Percentiles rank a stretch among this genome's conserved stretches.
Evolutionary conservation across 2,113 vertebrate genomes (phyloP).

Genomic region (Microcebus jonahi): DNA sequence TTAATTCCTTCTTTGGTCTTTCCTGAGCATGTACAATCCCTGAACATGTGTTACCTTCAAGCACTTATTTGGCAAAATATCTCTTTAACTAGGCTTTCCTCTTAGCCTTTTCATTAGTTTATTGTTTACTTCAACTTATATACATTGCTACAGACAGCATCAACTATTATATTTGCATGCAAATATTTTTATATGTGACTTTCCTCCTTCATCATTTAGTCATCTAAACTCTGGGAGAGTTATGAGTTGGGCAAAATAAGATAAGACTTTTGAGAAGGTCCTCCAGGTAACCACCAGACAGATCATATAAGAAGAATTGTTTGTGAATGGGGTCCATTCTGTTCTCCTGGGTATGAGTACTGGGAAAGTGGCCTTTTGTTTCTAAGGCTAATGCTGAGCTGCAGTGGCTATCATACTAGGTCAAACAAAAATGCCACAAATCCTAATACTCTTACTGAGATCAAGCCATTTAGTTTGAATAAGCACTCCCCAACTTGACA

Average conservation of each 20-base stretch:
- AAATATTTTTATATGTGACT: not conserved
- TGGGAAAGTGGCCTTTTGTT: not conserved
- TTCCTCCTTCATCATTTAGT: not conserved
- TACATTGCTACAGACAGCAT: not conserved
- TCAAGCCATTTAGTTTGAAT: not conserved
- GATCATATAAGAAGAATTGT: not conserved
- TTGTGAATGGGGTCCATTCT: not conserved
- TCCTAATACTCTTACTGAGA: not conserved
- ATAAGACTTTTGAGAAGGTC: not conserved
- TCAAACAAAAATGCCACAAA: not conserved
- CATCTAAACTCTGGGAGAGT: not conserved
- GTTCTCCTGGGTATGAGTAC: not conserved
- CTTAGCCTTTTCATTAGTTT: not conserved
- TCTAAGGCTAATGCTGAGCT: not conserved
- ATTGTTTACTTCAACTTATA: not conserved
- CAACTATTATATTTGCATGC: not conserved
- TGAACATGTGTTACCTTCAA: not conserved
- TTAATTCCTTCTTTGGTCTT: not conserved
- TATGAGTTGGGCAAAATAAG: not conserved
- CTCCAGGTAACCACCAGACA: not conserved
- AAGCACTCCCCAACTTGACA: not conserved
- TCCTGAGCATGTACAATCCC: not conserved
- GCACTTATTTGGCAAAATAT: not conserved
- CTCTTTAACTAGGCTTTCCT: not conserved
- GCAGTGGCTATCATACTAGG: not conserved